phyloP scores from a whole-genome alignment of 1,140 invertebrate genomes.

The Xylocopa sonorina region DNA sequence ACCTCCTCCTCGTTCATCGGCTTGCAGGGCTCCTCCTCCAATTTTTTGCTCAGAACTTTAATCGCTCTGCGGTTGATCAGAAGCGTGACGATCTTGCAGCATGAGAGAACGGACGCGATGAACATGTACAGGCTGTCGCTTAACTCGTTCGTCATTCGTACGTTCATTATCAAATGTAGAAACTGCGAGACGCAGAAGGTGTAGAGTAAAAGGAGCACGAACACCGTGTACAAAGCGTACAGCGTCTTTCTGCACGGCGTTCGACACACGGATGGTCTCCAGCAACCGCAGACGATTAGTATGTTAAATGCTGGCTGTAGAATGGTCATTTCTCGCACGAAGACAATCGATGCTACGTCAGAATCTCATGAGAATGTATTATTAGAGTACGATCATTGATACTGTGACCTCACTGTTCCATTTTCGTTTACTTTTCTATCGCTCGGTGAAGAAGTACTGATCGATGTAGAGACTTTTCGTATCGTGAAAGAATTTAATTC shows the following conservation, averaged over 20 bases:
- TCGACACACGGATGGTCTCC: slow-evolving; percentile 37
- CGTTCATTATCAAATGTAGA: slow-evolving; percentile 46
- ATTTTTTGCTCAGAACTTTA: background rate
- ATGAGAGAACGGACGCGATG: slow-evolving; percentile 39
- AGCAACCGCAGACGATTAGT: slow-evolving; percentile 48
- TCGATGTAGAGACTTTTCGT: background rate
- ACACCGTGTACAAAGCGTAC: slow-evolving; percentile 22
- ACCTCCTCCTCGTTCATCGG: slow-evolving; percentile 22
- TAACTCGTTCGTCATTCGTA: slow-evolving; percentile 41
- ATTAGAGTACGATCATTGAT: too few relatives aligned
- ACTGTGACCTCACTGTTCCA: background rate
- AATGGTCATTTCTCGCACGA: slow-evolving; percentile 21
- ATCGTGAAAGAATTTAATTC: background rate
- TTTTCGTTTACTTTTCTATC: background rate
- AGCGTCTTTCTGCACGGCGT: background rate
- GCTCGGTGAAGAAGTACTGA: too few relatives aligned
- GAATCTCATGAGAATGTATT: too few relatives aligned
- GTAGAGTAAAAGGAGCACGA: slow-evolving; percentile 34
- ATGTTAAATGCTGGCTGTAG: slow-evolving; percentile 51
- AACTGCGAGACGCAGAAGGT: slow-evolving; percentile 51
- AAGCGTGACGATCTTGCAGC: slow-evolving; percentile 48
- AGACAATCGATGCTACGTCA: too few relatives aligned
- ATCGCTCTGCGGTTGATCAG: slow-evolving; percentile 39
- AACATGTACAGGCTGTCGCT: slow-evolving; percentile 53
- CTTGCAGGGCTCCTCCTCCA: slow-evolving; percentile 24